phyloP scores from a whole-genome alignment of 1,140 invertebrate genomes.

The Euura lappo region DNA sequence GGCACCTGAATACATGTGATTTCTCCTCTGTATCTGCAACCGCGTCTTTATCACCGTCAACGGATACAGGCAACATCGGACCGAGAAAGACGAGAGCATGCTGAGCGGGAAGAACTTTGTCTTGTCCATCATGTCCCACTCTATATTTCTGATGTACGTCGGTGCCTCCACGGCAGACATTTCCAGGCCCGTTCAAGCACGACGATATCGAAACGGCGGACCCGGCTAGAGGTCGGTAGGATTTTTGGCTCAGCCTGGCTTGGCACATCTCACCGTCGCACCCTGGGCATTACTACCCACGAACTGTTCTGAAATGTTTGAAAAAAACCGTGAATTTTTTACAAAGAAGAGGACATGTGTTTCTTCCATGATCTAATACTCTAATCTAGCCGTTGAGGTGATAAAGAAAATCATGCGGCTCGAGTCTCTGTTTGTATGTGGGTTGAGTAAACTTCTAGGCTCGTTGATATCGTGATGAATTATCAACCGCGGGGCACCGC shows the following conservation, averaged over 20 bases:
- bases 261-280: slow-evolving; percentile 50
- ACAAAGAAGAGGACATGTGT: background rate
- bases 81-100: slow-evolving; percentile 83
- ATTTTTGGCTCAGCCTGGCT: slow-evolving; percentile 34
- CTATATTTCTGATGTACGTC: slow-evolving; percentile 84
- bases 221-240: slow-evolving; percentile 22
- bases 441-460: background rate
- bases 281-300: slow-evolving; percentile 46
- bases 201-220: slow-evolving; percentile 18
- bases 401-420: background rate
- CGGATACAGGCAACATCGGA: slow-evolving; percentile 92
- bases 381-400: background rate
- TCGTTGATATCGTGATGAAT: background rate
- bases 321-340: background rate
- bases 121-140: slow-evolving; percentile 99
- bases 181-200: slow-evolving; percentile 22
- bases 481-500: background rate
- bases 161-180: slow-evolving; percentile 63
- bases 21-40: slow-evolving; percentile 87
- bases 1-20: slow-evolving; percentile 80
- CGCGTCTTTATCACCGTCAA: slow-evolving; percentile 97
- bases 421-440: background rate
- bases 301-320: slow-evolving; percentile 10
- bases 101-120: slow-evolving; percentile 91
- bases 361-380: background rate